Percentiles rank a stretch among this genome's conserved stretches.
Conservation (phyloP, 2,797 vertebrate species). For the Manis pentadactyla region DNA sequence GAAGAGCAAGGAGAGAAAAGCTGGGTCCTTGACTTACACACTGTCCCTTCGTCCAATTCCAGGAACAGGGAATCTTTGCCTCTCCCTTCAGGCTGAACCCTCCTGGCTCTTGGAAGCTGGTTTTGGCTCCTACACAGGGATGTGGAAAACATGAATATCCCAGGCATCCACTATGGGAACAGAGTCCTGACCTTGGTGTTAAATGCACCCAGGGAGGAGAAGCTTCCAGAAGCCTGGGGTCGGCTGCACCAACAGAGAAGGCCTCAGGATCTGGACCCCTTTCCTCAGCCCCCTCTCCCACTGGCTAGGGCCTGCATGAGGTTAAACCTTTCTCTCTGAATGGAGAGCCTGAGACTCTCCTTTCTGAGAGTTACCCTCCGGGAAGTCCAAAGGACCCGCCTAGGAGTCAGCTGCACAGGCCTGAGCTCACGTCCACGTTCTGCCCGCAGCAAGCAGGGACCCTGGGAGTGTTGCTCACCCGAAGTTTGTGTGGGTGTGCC, state of each 20-base stretch:
- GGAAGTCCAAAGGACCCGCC: not conserved
- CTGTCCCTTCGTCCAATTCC: fast-evolving
- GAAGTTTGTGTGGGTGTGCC: not conserved
- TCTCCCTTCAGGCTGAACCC: not conserved
- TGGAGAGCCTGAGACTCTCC: not conserved
- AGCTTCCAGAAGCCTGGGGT: conserved; percentile 20
- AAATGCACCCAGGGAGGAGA: conserved; percentile 12
- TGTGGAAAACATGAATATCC: not conserved
- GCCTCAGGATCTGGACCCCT: not conserved
- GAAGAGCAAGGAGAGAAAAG: not conserved
- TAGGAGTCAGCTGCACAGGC: not conserved
- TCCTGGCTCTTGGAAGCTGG: not conserved
- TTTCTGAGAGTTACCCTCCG: not conserved
- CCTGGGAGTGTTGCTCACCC: too few species aligned
- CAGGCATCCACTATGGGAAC: conserved; percentile 60
- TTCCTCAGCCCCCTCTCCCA: not conserved
- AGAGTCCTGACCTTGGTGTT: not conserved
- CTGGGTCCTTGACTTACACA: not conserved
- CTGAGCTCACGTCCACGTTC: not conserved
- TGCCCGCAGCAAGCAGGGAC: not conserved
- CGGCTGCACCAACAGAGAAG: not conserved
- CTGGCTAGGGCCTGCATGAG: not conserved
- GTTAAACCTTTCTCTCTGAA: not conserved
- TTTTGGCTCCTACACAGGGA: conserved; percentile 43
- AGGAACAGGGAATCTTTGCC: not conserved